Evolutionary conservation across 2,888 invertebrate genomes (phyloP), one percentile per base, ranked within the genome.

Genomic region (Cepaea hortensis): DNA sequence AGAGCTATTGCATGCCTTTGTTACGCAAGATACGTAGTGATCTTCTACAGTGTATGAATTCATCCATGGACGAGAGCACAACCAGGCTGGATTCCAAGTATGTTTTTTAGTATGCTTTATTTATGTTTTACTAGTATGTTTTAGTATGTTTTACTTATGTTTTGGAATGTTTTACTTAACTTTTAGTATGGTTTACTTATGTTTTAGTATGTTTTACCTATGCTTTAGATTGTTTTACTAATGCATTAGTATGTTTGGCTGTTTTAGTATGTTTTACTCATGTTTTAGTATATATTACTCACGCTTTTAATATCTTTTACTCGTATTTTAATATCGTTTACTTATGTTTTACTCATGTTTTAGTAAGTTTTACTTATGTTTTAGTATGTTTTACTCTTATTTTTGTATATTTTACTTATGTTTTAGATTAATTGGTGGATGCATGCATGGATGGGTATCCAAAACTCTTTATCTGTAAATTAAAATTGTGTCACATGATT

Each of bases 1-100:
- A 99, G 95, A 98, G 99, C 3, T 98, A 99, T 90, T 99, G 99
- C 93, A 98, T 98, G 18, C 99, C 99, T 0, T 95, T 99, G 82
- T 95, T 99, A 88, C 97, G 98, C 93, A 99, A 99, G 95, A 98
- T 99, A 90, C 96, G 97, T 90, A 97, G 98, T 0, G 99, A 99
- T 95, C 95, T 99, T 82, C 98, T 98, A 94, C 92, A 92, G 84
- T 93, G 93, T 81, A 91, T 92, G 23, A 89, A 88, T 48, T 91
- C 91, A n/a, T 92, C 91, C 65, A 96, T 96, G 0, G 98, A 98
- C 93, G 99, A 99, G 95, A 98, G 97, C 83, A 98, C 98, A 61
- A 99, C 99, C 93, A 96, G 99, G 89, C 95, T 99, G 50, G 99
- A 99, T 95, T 99, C 99, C 5, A 96, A 98, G 96, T 97, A 95